Percentiles rank a stretch among this genome's conserved stretches.
Evolutionary conservation across 2,888 invertebrate genomes (phyloP).

Genomic region (Perizoma affinitatum): DNA sequence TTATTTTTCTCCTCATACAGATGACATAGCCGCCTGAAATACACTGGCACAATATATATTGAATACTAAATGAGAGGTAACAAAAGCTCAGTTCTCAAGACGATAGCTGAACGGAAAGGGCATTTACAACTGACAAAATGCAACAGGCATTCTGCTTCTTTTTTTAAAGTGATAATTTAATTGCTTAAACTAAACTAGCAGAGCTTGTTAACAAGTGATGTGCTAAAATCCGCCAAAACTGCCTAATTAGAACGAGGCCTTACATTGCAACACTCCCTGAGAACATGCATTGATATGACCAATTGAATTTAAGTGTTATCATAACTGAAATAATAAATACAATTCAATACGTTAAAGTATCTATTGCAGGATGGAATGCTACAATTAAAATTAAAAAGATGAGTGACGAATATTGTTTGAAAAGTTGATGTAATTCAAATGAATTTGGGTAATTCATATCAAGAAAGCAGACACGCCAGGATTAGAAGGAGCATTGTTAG

Average conservation of each 20-base stretch:
- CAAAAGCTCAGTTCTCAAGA: too few species aligned
- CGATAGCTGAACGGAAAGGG: too few species aligned
- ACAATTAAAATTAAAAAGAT: background rate
- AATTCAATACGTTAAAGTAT: slow-evolving; percentile 12
- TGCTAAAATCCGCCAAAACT: slow-evolving; percentile 64
- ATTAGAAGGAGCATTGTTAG: too few species aligned
- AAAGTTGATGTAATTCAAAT: background rate
- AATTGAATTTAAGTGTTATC: slow-evolving; percentile 59
- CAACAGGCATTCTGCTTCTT: slow-evolving; percentile 3
- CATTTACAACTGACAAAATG: background rate
- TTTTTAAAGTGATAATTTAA: slow-evolving; percentile 39
- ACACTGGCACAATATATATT: too few species aligned
- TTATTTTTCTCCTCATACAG: too few species aligned
- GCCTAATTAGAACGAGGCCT: slow-evolving; percentile 73
- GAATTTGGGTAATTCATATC: too few species aligned
- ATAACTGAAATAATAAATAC: slow-evolving; percentile 35
- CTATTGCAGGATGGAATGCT: background rate
- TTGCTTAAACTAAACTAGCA: slow-evolving; percentile 64
- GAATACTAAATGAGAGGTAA: too few species aligned
- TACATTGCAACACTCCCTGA: slow-evolving; percentile 68
- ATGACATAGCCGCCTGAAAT: too few species aligned
- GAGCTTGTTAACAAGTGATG: slow-evolving; percentile 60
- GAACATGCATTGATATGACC: slow-evolving; percentile 56
- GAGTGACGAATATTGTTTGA: background rate
- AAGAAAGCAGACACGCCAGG: too few species aligned